Conservation (phyloP, 2,113 vertebrate species). For the Muntiacus muntjak region DNA sequence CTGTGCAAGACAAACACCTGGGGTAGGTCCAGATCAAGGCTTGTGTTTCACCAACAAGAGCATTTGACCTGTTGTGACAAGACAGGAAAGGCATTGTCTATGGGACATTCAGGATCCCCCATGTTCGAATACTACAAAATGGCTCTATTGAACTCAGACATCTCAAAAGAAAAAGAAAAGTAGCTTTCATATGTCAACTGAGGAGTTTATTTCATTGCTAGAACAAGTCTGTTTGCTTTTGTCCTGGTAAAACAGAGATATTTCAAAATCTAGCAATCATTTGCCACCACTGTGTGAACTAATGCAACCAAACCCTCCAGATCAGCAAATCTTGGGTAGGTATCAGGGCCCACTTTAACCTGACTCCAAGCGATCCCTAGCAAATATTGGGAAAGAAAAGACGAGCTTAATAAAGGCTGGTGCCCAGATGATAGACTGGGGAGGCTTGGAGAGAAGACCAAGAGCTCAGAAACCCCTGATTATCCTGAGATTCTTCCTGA, state of each 20-base stretch:
- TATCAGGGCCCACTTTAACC: not conserved
- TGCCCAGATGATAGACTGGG: not conserved
- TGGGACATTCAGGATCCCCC: not conserved
- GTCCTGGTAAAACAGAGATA: not conserved
- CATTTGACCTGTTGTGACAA: not conserved
- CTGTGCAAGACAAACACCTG: not conserved
- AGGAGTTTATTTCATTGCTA: not conserved
- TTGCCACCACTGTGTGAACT: not conserved
- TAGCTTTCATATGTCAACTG: not conserved
- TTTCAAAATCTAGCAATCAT: not conserved
- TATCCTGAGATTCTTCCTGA: not conserved
- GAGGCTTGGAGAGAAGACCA: not conserved
- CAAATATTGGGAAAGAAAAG: not conserved
- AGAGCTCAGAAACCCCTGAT: too few relatives aligned
- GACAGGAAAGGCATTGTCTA: not conserved
- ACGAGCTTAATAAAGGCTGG: not conserved
- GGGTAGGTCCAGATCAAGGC: not conserved
- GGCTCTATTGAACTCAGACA: not conserved
- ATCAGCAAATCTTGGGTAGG: not conserved
- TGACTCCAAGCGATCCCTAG: not conserved
- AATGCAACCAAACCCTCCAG: not conserved
- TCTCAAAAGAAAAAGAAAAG: not conserved
- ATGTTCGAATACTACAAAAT: not conserved
- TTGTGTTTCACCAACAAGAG: not conserved
- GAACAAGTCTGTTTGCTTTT: not conserved